phyloP scores from a whole-genome alignment of 2,113 vertebrate genomes.

The Rissa tridactyla region DNA sequence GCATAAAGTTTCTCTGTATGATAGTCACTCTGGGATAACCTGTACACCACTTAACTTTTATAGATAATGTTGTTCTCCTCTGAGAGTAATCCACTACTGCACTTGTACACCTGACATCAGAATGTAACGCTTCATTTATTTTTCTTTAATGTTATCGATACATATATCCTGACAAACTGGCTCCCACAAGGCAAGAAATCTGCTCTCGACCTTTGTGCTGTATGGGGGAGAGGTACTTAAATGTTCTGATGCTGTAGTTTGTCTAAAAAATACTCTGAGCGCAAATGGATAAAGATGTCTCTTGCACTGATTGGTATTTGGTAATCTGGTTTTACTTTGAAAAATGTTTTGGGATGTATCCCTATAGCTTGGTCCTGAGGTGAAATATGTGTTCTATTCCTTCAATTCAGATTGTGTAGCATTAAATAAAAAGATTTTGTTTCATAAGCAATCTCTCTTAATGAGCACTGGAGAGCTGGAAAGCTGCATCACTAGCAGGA shows the following conservation, averaged over 20 bases:
- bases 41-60: constrained; percentile 49
- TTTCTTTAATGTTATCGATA: constrained; percentile 17
- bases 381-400: constrained; percentile 40
- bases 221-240: background rate
- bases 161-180: background rate
- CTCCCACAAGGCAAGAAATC: constrained; percentile 10
- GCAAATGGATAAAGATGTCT: constrained; percentile 23
- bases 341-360: constrained; percentile 24
- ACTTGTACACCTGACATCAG: constrained; percentile 65
- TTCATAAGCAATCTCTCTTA: constrained; percentile 43
- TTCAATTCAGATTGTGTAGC: constrained; percentile 49
- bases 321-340: constrained; percentile 20
- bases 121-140: constrained; percentile 57
- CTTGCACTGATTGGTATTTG: constrained; percentile 30
- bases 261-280: background rate
- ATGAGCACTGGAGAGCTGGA: constrained; percentile 17
- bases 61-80: constrained; percentile 11
- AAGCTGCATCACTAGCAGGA: background rate
- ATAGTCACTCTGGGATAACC: constrained; percentile 36
- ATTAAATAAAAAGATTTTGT: constrained; percentile 51
- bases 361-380: background rate
- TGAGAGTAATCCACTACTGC: constrained; percentile 36
- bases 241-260: constrained; percentile 42
- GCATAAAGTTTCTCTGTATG: constrained; percentile 48
- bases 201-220: constrained; percentile 28